Percentiles rank a stretch among this genome's conserved stretches.
These are phyloP conservation scores for Brotula barbata DNA, from an alignment of 2,797 vertebrate genomes.

Conservation along the genomic window DNA sequence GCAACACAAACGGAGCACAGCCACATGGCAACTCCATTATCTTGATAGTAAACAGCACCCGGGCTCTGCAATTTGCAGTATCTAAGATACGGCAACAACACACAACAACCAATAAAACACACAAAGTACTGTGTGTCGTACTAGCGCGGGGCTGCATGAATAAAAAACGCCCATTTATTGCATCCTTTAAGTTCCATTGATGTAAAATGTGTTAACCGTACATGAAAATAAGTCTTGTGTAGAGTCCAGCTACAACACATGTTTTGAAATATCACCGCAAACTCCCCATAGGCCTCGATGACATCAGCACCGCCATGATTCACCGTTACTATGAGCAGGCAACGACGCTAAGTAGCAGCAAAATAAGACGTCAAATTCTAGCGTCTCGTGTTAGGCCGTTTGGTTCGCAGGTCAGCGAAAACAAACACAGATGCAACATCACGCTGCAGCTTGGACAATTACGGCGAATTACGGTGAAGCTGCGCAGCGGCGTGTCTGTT, in stretches of 20 bases:
- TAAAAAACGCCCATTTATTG: background rate
- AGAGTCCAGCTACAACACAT: background rate
- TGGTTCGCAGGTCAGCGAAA: slow-evolving; percentile 44
- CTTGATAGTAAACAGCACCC: slow-evolving; percentile 65
- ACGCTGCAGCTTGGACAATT: slow-evolving; percentile 56
- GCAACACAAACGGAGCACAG: slow-evolving; percentile 60
- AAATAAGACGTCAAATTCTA: slow-evolving; percentile 19
- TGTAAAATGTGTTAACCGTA: background rate
- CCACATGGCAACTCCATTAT: slow-evolving; percentile 66
- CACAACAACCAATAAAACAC: slow-evolving; percentile 42
- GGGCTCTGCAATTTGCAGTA: slow-evolving; percentile 51
- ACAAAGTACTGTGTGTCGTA: slow-evolving; percentile 17
- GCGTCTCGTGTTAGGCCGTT: slow-evolving; percentile 25
- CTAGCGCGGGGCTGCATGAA: slow-evolving; percentile 4
- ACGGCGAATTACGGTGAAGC: slow-evolving; percentile 53
- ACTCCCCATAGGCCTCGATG: slow-evolving; percentile 3
- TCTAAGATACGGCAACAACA: slow-evolving; percentile 67
- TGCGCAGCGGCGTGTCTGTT: slow-evolving; percentile 45
- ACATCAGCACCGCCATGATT: background rate
- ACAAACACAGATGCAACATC: slow-evolving; percentile 60
- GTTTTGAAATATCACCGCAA: slow-evolving; percentile 24
- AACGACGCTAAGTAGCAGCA: slow-evolving; percentile 56
- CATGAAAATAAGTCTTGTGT: background rate
- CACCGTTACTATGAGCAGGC: background rate
- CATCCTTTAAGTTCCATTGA: slow-evolving; percentile 2